phyloP scores from a whole-genome alignment of 1,140 invertebrate genomes.

The Dolichoris vasculosae region DNA sequence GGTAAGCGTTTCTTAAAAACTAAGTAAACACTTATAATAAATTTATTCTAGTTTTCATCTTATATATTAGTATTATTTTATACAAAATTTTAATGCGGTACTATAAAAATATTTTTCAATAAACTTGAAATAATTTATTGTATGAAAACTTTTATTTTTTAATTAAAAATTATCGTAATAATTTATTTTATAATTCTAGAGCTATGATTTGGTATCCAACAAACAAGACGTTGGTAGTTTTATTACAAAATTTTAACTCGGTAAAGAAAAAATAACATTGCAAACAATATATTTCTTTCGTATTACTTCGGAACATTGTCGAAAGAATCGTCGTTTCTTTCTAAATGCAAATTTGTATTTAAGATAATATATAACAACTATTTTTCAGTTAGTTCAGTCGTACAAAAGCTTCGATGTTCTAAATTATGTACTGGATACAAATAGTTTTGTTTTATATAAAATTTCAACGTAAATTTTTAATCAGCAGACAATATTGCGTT shows the following conservation, averaged over 20 bases:
- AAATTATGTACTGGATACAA: neutral
- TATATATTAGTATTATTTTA: neutral
- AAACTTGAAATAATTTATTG: too few species aligned
- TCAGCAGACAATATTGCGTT: constrained; percentile 36
- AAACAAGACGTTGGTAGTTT: neutral
- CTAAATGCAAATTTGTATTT: constrained; percentile 32
- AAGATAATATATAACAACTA: constrained; percentile 28
- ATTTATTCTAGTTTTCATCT: neutral
- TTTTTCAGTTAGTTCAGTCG: neutral
- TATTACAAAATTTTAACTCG: neutral
- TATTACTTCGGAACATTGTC: neutral
- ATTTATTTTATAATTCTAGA: neutral
- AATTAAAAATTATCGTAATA: neutral
- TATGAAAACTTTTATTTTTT: too few species aligned
- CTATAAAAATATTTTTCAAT: neutral
- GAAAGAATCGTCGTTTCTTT: neutral
- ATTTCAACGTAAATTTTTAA: constrained; percentile 36
- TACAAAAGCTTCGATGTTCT: constrained; percentile 43
- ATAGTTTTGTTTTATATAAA: constrained; percentile 29
- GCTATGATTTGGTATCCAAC: neutral
- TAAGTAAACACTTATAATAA: neutral
- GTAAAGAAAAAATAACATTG: neutral
- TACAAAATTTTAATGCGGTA: neutral
- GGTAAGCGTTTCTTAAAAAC: neutral
- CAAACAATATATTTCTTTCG: neutral